Base-by-base conservation (phyloP, 2,888 invertebrate species). In the Cerceris rybyensis region DNA sequence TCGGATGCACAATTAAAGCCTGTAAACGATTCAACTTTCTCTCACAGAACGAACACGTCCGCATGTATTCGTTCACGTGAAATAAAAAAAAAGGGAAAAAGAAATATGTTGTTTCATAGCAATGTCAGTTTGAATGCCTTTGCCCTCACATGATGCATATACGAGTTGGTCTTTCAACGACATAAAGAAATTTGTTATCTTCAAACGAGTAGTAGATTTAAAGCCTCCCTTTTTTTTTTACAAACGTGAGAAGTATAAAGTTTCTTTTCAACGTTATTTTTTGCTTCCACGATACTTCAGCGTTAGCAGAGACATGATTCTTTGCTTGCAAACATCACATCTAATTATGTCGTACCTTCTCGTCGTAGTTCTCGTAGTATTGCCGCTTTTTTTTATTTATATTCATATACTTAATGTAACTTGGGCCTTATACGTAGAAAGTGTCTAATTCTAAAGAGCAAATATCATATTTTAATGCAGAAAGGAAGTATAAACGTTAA, bases 1-100 rank as follows among this genome's bases (percentile, higher is more conserved):
- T 50, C 6, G 50, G 42, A 42, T 49, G 49, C 14, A 69, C 58
- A 66, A 79, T 78, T 78, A 73, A 79, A 66, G 63, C 17, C 61
- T 77, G 63, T 43, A 70, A 59, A 61, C 73, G 59, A 61, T 73
- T 69, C 66, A 78, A 79, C 69, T 78, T 78, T 57, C 79, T 78
- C 52, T 50, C 63, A 14, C 17, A 52, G 54, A 70, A 70, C 65
- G 59, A 28, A 60, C 72, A 54, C 52, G 16, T 17, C 13, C 46
- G 46, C 16, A 42, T 43, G 46, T 57, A 46, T 6, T 58, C 63
- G 41, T 41, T 41, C 42, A 63, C 66, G 54, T 63, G 61, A 59
- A 70, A 60, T 41, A 64, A 16, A 9, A 46, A 46, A 46, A 66
- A n/a, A n/a, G n/a, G 52, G 68, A 17, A 68, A 68, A 73, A 54